phyloP scores from a whole-genome alignment of 2,888 invertebrate species.

The Eulithis prunata region DNA sequence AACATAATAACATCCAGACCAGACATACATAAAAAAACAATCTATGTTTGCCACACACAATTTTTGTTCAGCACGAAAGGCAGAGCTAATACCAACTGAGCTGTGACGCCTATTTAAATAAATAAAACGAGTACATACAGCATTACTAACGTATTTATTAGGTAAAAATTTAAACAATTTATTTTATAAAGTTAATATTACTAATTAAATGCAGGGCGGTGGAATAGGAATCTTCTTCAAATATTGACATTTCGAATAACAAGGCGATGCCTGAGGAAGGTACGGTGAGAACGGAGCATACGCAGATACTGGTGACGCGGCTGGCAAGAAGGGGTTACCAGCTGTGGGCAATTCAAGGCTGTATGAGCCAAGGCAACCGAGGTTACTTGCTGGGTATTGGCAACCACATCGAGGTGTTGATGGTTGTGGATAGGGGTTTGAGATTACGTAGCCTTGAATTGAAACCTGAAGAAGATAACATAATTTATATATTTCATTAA shows the following conservation, averaged over 20 bases:
- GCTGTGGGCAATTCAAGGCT: not conserved
- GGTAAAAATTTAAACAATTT: not conserved
- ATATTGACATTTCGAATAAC: slow-evolving; percentile 54
- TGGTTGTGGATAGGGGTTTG: not conserved
- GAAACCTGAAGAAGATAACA: slow-evolving; percentile 12
- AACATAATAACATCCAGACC: too few relatives aligned
- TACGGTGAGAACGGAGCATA: slow-evolving; percentile 47
- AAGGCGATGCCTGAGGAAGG: slow-evolving; percentile 49
- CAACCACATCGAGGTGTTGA: slow-evolving; percentile 9
- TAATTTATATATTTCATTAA: not conserved
- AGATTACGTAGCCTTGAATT: slow-evolving; percentile 10
- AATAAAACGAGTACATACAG: too few relatives aligned
- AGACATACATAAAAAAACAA: too few relatives aligned
- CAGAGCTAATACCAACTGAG: too few relatives aligned
- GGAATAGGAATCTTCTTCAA: slow-evolving; percentile 68
- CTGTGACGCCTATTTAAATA: too few relatives aligned
- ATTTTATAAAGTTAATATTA: not conserved
- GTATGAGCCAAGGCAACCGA: slow-evolving; percentile 1
- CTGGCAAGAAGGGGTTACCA: slow-evolving; percentile 43
- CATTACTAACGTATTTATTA: too few relatives aligned
- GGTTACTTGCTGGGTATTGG: not conserved
- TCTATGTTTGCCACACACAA: too few relatives aligned
- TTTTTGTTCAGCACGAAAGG: too few relatives aligned
- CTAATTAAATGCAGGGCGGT: slow-evolving; percentile 60
- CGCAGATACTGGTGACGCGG: slow-evolving; percentile 60